Evolutionary conservation across 2,797 vertebrate species (phyloP).

Genomic region (Paedocypris micromegethes): DNA sequence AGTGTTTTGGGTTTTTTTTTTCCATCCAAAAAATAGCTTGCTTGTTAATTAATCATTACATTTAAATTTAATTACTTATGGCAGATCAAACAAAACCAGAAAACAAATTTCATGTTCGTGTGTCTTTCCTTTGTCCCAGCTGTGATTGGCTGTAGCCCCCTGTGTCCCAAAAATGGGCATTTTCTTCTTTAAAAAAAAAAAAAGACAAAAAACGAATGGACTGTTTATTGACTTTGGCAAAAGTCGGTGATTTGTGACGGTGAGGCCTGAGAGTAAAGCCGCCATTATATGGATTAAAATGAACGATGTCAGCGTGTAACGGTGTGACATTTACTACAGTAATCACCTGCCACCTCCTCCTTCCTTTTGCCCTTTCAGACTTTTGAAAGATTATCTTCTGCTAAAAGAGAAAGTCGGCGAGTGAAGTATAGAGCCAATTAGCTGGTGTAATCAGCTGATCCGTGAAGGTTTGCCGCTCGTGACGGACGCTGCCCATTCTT

Average conservation of each 20-base stretch:
- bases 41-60: too few relatives aligned
- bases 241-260: neutral
- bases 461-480: conserved; percentile 17
- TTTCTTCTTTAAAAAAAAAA: too few relatives aligned
- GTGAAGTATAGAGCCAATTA: conserved; percentile 23
- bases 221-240: neutral
- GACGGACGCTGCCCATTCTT: neutral
- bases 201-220: too few relatives aligned
- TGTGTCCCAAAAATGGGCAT: too few relatives aligned
- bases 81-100: too few relatives aligned
- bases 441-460: conserved; percentile 15
- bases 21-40: too few relatives aligned
- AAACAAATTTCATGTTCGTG: too few relatives aligned
- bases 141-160: too few relatives aligned
- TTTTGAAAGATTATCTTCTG: conserved; percentile 11
- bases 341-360: conserved; percentile 5
- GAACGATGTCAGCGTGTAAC: neutral
- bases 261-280: neutral
- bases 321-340: conserved; percentile 22
- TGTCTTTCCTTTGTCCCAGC: too few relatives aligned
- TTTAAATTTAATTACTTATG: too few relatives aligned
- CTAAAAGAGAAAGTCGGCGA: conserved; percentile 10
- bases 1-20: too few relatives aligned
- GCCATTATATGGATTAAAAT: neutral
- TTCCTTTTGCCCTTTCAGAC: conserved; percentile 10